A percentile compares a stretch with the other conserved stretches of the same genome.
phyloP scores from a whole-genome alignment of 2,888 invertebrate genomes.

The Tiliacea citrago region DNA sequence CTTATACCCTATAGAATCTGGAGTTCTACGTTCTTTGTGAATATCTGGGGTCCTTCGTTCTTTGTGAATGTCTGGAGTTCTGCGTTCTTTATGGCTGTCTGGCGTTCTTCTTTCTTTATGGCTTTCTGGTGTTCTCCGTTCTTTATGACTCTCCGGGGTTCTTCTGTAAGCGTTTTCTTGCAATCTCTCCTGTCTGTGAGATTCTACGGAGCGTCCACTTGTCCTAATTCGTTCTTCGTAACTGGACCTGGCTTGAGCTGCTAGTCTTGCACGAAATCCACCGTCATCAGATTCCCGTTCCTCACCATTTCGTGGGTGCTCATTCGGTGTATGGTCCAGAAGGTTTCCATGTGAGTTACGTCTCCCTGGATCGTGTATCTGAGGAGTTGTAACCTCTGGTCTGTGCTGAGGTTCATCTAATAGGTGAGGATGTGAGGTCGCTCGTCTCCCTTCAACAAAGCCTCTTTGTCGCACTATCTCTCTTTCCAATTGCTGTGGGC shows the following conservation, averaged over 20 bases:
- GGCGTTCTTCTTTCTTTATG: slow-evolving; percentile 81
- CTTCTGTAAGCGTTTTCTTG: slow-evolving; percentile 83
- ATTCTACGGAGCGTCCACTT: slow-evolving; percentile 85
- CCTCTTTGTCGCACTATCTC: slow-evolving; percentile 91
- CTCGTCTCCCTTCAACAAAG: slow-evolving; percentile 90
- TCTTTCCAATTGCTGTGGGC: slow-evolving; percentile 92
- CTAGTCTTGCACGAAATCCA: slow-evolving; percentile 89
- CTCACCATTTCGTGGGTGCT: slow-evolving; percentile 79
- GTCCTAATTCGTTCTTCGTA: slow-evolving; percentile 87
- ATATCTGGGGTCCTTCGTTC: slow-evolving; percentile 82
- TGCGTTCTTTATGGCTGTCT: slow-evolving; percentile 77
- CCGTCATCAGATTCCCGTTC: slow-evolving; percentile 92
- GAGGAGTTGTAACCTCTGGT: slow-evolving; percentile 82
- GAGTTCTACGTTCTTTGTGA: slow-evolving; percentile 80
- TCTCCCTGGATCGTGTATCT: slow-evolving; percentile 84
- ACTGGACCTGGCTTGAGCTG: slow-evolving; percentile 83
- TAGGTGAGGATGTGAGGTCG: slow-evolving; percentile 93
- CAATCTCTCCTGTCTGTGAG: slow-evolving; percentile 72
- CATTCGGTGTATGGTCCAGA: slow-evolving; percentile 82
- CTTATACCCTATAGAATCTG: slow-evolving; percentile 80
- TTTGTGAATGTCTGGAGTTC: slow-evolving; percentile 78
- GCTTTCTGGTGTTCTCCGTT: slow-evolving; percentile 78
- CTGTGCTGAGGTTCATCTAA: slow-evolving; percentile 87
- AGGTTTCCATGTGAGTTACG: slow-evolving; percentile 92
- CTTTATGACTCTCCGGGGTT: slow-evolving; percentile 82